Conservation (phyloP, 2,113 vertebrate species). For the Eudyptes chrysolophus region DNA sequence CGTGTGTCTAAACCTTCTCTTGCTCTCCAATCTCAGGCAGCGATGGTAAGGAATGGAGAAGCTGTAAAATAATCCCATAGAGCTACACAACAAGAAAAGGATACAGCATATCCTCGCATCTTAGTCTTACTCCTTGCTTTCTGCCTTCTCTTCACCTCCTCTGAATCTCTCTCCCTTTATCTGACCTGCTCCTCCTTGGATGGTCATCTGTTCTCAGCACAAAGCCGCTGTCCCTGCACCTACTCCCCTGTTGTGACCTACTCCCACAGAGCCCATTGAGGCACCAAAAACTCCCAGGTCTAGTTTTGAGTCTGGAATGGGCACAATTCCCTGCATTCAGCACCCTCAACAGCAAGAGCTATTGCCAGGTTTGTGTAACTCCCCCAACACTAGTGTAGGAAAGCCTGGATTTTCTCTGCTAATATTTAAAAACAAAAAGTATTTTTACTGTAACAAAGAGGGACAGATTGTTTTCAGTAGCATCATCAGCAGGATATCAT, state of each 20-base stretch:
- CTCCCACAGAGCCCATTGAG: neutral
- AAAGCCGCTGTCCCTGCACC: neutral
- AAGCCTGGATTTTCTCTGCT: neutral
- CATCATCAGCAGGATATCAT: neutral
- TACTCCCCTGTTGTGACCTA: neutral
- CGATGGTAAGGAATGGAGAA: neutral
- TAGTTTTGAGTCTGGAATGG: neutral
- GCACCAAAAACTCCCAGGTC: neutral
- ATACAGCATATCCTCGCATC: neutral
- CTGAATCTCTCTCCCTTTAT: neutral
- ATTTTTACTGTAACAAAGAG: neutral
- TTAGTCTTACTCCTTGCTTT: neutral
- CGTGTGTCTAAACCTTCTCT: neutral
- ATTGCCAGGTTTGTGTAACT: neutral
- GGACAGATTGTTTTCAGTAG: neutral
- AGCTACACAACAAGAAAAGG: neutral
- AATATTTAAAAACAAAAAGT: neutral
- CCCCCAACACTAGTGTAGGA: accelerated
- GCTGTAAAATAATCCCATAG: neutral
- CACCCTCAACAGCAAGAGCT: neutral
- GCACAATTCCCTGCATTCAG: neutral
- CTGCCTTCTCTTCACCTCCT: neutral
- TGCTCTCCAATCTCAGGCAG: neutral
- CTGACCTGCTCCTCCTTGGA: neutral
- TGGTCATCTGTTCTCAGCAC: neutral